Base-by-base conservation (phyloP, 2,113 vertebrate genomes). In the Sphaerodactylus townsendi region DNA sequence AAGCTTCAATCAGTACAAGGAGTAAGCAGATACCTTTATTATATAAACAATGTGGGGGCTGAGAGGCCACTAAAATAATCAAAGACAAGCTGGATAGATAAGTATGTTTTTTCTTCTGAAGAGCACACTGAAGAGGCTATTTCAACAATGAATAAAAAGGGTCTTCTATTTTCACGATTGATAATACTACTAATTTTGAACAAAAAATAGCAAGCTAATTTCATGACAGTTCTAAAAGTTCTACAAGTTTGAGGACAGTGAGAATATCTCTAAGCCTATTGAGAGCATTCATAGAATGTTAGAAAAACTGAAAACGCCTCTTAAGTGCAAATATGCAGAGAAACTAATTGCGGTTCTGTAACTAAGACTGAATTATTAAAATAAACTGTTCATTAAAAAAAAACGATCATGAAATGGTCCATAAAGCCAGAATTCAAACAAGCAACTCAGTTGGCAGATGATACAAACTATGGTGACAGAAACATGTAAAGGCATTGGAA, bases 11-110 rank as follows among this genome's bases (percentile, higher is more conserved):
- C 35, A 64, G 1, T 77, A 15, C 10, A 64, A 1, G 3, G 19
- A 50, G 87, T 69, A 85, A 73, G 1, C 39, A 81, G 50, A 30
- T 88, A 48, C 1, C 33, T 85, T 35, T 76, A 46, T 85, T 53
- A 21, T 4, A 76, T 76, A 65, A 80, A 82, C 3, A 56, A 1
- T 53, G 1, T 14, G 3, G 2, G 14, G 5, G 7, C 19, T 79
- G 37, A 83, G 28, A 62, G 1, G 2, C 14, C 13, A 81, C 44
- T 87, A 50, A 77, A 87, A 39, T 66, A 86, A 66, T 59, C 28
- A 89, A 87, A 82, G 1, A 35, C 1, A 69, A 70, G 1, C 10
- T 81, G 83, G 46, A 88, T 73, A 6, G 33, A 3, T n/a, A 30
- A 70, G 3, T 9, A 74, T 21, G 53, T 71, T 73, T 85, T n/a